A percentile compares a stretch with the other conserved stretches of the same genome.
Evolutionary conservation across 2,113 vertebrate genomes (phyloP).

Genomic region (Egretta garzetta): DNA sequence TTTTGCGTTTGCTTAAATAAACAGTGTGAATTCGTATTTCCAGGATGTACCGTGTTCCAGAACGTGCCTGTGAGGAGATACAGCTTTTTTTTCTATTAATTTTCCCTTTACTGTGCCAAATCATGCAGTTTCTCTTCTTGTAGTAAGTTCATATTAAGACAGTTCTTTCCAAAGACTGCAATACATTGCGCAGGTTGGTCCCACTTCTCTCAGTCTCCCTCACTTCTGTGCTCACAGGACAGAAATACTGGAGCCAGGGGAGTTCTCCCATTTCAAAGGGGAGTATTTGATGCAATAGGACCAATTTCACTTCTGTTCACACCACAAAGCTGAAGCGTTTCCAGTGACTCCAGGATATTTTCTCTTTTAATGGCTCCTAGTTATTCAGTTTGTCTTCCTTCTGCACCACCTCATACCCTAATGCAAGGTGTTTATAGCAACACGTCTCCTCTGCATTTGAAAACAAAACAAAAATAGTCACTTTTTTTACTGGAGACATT

Average conservation of each 20-base stretch:
- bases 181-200: background rate
- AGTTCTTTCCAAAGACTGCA: background rate
- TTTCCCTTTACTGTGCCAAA: constrained; percentile 23
- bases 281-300: background rate
- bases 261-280: background rate
- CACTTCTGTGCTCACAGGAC: background rate
- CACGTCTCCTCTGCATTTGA: background rate
- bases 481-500: background rate
- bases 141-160: constrained; percentile 16
- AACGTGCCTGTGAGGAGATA: constrained; percentile 34
- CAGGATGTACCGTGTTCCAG: constrained; percentile 2
- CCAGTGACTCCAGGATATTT: background rate
- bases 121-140: background rate
- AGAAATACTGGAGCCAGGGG: background rate
- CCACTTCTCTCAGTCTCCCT: background rate
- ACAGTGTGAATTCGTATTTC: constrained; percentile 40
- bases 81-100: background rate
- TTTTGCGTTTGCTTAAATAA: constrained; percentile 10
- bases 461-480: background rate
- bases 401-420: background rate
- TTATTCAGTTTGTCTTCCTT: background rate
- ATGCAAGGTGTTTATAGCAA: background rate
- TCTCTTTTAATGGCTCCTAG: background rate
- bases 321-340: background rate
- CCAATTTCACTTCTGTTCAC: background rate